Conservation (phyloP, 2,113 vertebrate species). For the Ceratotherium simum region DNA sequence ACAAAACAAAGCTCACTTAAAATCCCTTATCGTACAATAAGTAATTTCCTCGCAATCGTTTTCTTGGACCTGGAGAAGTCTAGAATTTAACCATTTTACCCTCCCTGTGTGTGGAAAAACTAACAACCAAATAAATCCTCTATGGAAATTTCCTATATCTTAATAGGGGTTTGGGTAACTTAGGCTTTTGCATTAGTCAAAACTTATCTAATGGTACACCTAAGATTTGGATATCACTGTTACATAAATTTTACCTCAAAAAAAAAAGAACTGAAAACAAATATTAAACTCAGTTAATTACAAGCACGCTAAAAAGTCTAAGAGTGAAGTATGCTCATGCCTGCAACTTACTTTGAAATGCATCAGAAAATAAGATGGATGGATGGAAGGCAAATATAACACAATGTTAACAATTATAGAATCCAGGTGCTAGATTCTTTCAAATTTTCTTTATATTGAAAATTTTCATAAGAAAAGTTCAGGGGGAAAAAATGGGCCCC, state of each 20-base stretch:
- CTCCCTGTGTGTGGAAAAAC: not conserved
- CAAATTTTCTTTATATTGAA: constrained; percentile 42
- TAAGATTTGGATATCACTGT: constrained; percentile 12
- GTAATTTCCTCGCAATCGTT: not conserved
- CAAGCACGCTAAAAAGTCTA: constrained; percentile 2
- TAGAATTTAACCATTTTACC: constrained; percentile 24
- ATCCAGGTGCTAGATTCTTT: not conserved
- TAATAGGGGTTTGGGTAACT: not conserved
- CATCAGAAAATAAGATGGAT: not conserved
- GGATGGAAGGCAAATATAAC: not conserved
- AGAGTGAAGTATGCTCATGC: not conserved
- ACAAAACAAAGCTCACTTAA: constrained; percentile 43
- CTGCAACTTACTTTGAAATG: constrained; percentile 23
- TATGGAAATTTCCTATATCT: not conserved
- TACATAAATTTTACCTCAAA: not conserved
- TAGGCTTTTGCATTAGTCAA: not conserved
- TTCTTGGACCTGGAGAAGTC: constrained; percentile 1
- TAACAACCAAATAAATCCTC: constrained; percentile 46
- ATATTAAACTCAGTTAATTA: constrained; percentile 18
- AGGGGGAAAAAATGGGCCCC: not conserved
- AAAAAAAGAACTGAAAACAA: not conserved
- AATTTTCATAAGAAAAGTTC: constrained; percentile 28
- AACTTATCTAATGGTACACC: not conserved
- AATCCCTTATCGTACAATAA: constrained; percentile 15
- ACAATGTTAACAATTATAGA: not conserved